phyloP scores from a whole-genome alignment of 2,113 vertebrate genomes.

The Balaeniceps rex region DNA sequence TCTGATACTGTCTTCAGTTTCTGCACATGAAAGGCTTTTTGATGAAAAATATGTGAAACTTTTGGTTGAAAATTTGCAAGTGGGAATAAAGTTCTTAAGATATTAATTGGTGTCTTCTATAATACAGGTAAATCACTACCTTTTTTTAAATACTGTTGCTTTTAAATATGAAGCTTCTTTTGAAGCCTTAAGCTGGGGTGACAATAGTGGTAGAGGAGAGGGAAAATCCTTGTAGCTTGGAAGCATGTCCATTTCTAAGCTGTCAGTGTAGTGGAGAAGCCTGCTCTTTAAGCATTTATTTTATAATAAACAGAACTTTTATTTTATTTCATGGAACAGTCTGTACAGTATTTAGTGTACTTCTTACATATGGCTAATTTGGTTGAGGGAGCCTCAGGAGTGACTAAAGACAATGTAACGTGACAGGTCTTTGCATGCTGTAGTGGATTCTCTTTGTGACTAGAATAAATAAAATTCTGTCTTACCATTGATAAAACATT shows the following conservation, averaged over 20 bases:
- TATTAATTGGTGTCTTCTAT: not conserved
- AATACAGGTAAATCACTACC: not conserved
- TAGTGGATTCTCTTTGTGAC: not conserved
- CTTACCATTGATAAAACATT: not conserved
- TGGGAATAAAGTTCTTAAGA: not conserved
- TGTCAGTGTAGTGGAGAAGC: not conserved
- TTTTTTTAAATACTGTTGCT: not conserved
- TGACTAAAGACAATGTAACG: not conserved
- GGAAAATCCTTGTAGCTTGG: not conserved
- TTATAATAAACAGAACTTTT: not conserved
- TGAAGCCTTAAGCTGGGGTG: not conserved
- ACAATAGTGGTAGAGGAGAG: not conserved
- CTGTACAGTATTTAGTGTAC: not conserved
- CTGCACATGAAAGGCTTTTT: not conserved
- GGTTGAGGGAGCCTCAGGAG: not conserved
- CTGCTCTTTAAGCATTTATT: not conserved
- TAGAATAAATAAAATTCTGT: not conserved
- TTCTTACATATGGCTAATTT: not conserved
- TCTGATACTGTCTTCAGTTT: not conserved
- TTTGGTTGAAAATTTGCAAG: not conserved
- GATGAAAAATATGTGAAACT: not conserved
- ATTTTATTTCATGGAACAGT: not conserved
- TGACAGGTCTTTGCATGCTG: not conserved
- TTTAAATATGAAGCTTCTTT: not conserved
- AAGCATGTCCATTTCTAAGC: not conserved